Evolutionary conservation across 1,140 invertebrate genomes (phyloP), one percentile per base, ranked within the genome.

Genomic region (Brachionus koreanus): DNA sequence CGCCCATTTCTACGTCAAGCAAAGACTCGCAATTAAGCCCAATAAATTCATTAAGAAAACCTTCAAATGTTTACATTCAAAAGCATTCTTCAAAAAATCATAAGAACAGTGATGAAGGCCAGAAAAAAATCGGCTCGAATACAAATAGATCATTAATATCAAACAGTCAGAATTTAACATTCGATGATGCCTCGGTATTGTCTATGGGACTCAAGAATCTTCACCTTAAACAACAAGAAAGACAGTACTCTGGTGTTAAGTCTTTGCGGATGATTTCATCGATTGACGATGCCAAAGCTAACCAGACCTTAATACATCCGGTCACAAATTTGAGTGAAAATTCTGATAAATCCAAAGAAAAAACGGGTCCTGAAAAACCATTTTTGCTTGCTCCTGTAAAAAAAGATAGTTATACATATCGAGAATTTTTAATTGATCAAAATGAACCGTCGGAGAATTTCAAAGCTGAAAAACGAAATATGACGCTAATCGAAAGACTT

Each of bases 401-500:
- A 39, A 69, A 69, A 37, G 65, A 39, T 3, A 69, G n/a, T 12
- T 65, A 29, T 16, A 69, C 16, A 19, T 37, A 39, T 16, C 3
- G 35, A 42, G 65, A 69, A 5, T 69, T 42, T 16, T 39, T 69
- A 16, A 19, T 69, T 12, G 65, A 69, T 39, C 65, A 35, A 42
- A 69, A 19, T 42, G 65, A 69, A 69, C 6, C 61, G 29, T 25
- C 5, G 4, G 61, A 63, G 6, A 63, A 12, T 69, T 1, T 9
- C 6, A 39, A 39, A 2, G 33, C 35, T 19, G 43, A 46, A 25
- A 74, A 46, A 25, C 2, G 25, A 74, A 74, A 74, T 46, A 25
- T 74, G 23, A 61, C 74, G 0, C 43, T 79, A 3, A 57, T 79
- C 23, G 49, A 79, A 43, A 79, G 57, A 79, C 39, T 79, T n/a